phyloP scores from a whole-genome alignment of 2,797 vertebrate species.

The Dallia pectoralis region DNA sequence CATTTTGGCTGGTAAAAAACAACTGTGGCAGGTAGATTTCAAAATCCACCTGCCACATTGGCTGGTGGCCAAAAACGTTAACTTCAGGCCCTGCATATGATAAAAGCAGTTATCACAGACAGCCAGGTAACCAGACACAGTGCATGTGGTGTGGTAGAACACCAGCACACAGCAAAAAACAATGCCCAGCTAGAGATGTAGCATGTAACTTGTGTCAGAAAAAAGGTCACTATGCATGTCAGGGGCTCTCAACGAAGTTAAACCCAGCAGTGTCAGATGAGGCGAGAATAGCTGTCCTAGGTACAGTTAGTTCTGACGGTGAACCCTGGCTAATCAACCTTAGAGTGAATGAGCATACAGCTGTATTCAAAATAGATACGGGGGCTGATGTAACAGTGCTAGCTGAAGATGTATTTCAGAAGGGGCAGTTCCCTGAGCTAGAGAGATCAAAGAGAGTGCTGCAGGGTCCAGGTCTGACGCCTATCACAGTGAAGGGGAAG shows the following conservation, averaged over 20 bases:
- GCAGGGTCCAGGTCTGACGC: background rate
- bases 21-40: no score
- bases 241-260: background rate
- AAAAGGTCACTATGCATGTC: slow-evolving; percentile 8
- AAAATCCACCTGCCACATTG: no score
- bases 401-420: slow-evolving; percentile 9
- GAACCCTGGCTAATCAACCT: slow-evolving; percentile 5
- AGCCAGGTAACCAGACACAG: no score
- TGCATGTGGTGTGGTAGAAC: no score
- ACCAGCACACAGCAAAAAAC: background rate
- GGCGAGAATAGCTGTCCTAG: no score
- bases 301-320: background rate
- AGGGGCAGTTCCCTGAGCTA: slow-evolving; percentile 3
- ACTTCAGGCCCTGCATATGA: no score
- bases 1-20: no score
- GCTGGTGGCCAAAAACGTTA: no score
- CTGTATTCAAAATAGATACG: slow-evolving; percentile 15
- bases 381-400: slow-evolving; percentile 16
- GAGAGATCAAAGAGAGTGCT: slow-evolving; percentile 2
- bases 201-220: background rate
- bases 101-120: no score
- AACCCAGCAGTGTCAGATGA: background rate
- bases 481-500: slow-evolving; percentile 1
- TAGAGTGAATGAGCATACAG: slow-evolving; percentile 4
- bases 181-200: background rate